Percentiles rank a stretch among this genome's conserved stretches.
Evolutionary conservation across 2,113 vertebrate genomes (phyloP).

Genomic region (Scomber colias): DNA sequence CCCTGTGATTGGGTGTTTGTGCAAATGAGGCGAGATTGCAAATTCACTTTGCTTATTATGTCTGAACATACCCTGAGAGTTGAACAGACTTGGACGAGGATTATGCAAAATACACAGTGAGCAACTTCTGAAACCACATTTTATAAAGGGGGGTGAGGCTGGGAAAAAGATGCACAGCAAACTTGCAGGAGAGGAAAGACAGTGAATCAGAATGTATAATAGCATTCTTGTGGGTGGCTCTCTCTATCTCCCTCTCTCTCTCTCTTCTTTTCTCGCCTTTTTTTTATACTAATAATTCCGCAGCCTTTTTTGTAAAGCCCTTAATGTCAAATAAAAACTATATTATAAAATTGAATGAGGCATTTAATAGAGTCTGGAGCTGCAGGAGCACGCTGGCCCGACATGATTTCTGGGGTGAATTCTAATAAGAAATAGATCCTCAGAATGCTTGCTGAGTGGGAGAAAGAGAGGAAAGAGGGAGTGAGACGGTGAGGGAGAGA

Average conservation of each 20-base stretch:
- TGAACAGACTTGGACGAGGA: too few relatives aligned
- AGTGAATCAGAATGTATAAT: constrained; percentile 58
- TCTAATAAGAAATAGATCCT: constrained; percentile 82
- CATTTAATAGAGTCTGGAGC: constrained; percentile 82
- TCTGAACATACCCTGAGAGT: too few relatives aligned
- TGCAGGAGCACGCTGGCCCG: constrained; percentile 70
- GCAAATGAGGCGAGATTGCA: too few relatives aligned
- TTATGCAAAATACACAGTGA: too few relatives aligned
- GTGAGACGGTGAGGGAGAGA: constrained; percentile 37
- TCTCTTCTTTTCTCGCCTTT: not conserved
- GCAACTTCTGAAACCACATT: too few relatives aligned
- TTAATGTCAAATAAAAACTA: constrained; percentile 82
- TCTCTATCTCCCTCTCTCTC: not conserved
- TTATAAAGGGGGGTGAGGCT: too few relatives aligned
- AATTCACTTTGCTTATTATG: too few relatives aligned
- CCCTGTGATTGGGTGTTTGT: too few relatives aligned
- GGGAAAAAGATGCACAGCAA: too few relatives aligned
- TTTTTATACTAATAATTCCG: constrained; percentile 66
- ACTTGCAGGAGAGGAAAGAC: constrained; percentile 14
- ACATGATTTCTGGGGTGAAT: constrained; percentile 81
- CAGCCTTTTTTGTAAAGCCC: constrained; percentile 65
- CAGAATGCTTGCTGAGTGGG: constrained; percentile 67
- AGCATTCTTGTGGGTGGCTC: constrained; percentile 35
- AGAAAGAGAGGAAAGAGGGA: constrained; percentile 30
- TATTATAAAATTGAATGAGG: constrained; percentile 79